These are phyloP conservation scores for Aporrectodea caliginosa DNA, from an alignment of 1,140 invertebrate species.

Conservation along the genomic window DNA sequence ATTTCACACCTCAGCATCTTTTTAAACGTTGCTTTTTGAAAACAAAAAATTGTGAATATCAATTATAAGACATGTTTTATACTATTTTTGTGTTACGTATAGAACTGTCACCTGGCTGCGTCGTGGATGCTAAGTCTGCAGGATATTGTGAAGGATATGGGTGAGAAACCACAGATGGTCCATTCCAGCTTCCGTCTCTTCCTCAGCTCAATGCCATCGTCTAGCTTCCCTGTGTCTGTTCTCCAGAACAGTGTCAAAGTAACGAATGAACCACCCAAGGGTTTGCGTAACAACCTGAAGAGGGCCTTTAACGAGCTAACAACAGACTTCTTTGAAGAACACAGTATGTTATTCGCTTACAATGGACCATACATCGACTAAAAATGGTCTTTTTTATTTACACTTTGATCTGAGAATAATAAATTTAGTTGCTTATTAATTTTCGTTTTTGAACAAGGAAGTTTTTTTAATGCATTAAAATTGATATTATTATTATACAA, in stretches of 20 bases:
- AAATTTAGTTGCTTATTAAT: no score
- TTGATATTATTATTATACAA: no score
- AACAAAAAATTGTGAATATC: no score
- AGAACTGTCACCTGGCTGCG: constrained; percentile 57
- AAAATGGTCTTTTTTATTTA: no score
- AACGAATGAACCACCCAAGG: constrained; percentile 57
- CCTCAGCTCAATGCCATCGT: constrained; percentile 56
- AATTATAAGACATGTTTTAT: neutral
- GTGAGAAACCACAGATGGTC: constrained; percentile 49
- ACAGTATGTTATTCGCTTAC: constrained; percentile 59
- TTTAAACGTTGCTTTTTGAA: no score
- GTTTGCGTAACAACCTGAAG: constrained; percentile 65
- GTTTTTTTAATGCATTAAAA: no score
- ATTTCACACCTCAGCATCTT: no score
- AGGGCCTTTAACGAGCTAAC: constrained; percentile 60
- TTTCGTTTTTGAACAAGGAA: no score
- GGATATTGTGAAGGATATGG: constrained; percentile 48
- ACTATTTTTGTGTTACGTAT: constrained; percentile 14
- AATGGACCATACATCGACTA: no score
- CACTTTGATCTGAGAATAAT: no score
- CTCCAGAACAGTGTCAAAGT: constrained; percentile 58
- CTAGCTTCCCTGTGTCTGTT: constrained; percentile 54
- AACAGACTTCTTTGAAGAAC: constrained; percentile 68
- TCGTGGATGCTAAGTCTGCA: constrained; percentile 57
- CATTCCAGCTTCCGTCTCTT: constrained; percentile 55